phyloP scores from a whole-genome alignment of 2,888 invertebrate species.

The Zygogramma bicolorata region DNA sequence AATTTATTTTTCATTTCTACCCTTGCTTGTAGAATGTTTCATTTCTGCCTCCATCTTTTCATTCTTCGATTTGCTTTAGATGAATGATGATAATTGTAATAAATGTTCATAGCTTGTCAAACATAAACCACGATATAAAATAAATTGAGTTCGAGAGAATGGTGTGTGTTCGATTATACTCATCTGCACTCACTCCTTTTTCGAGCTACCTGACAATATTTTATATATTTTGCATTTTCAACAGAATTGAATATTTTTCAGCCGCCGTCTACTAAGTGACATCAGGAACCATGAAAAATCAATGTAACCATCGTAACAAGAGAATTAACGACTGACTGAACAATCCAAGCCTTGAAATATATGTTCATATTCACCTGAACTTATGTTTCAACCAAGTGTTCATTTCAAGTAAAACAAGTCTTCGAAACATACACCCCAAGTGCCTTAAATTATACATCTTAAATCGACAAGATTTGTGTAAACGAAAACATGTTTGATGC shows the following conservation, averaged over 20 bases:
- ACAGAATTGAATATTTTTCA: conserved; percentile 50
- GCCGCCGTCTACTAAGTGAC: conserved; percentile 63
- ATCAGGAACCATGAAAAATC: conserved; percentile 45
- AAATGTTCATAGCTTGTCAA: background rate
- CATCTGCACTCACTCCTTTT: too few relatives aligned
- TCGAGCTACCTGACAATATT: too few relatives aligned
- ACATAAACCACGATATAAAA: too few relatives aligned
- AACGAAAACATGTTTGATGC: conserved; percentile 22
- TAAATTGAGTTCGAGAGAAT: too few relatives aligned
- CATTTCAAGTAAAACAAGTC: conserved; percentile 49
- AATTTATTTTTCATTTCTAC: background rate
- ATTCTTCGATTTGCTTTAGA: background rate
- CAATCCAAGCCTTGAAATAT: conserved; percentile 48
- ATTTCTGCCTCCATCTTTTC: background rate
- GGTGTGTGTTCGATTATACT: too few relatives aligned
- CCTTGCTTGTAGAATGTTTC: background rate
- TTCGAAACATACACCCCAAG: conserved; percentile 26
- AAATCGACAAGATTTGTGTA: conserved; percentile 36
- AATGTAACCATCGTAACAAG: conserved; percentile 39
- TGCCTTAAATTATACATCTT: conserved; percentile 60
- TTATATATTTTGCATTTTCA: background rate
- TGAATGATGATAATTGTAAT: too few relatives aligned
- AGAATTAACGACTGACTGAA: conserved; percentile 55
- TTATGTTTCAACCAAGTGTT: conserved; percentile 55
- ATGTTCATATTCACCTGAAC: conserved; percentile 44